phyloP scores from a whole-genome alignment of 23 tunicate species.

The Trididemnum miniatum region DNA sequence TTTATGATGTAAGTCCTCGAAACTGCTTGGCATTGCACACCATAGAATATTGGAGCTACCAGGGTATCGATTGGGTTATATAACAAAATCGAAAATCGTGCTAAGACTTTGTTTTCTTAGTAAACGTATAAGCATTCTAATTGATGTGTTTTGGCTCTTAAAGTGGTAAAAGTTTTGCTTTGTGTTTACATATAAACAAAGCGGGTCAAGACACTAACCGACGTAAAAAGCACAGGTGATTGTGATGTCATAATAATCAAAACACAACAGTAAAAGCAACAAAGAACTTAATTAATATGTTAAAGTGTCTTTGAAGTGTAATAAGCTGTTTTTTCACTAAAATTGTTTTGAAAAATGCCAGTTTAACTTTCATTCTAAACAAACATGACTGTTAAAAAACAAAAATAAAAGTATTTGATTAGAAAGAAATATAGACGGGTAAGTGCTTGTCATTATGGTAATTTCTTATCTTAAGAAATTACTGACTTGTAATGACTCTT shows the following conservation, averaged over 20 bases:
- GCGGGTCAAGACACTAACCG: background rate
- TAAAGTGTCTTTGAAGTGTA: background rate
- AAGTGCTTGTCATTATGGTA: background rate
- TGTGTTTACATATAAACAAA: background rate
- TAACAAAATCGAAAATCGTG: no score
- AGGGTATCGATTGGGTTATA: no score
- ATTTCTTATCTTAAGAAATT: background rate
- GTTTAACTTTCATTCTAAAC: background rate
- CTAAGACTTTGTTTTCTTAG: no score
- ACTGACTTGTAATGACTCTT: background rate
- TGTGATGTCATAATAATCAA: background rate
- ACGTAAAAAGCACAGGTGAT: background rate
- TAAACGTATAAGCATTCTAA: no score
- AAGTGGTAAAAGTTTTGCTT: no score
- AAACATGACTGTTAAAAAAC: constrained; percentile 11
- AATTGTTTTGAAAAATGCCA: background rate
- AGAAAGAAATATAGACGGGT: no score
- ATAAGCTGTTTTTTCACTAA: background rate
- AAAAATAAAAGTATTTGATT: no score
- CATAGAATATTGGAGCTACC: no score
- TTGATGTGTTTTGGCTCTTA: no score
- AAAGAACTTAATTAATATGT: background rate
- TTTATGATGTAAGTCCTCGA: no score
- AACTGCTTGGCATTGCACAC: no score
- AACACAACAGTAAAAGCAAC: background rate